Evolutionary conservation across 2,797 vertebrate species (phyloP).

Genomic region (Spinus pinus): DNA sequence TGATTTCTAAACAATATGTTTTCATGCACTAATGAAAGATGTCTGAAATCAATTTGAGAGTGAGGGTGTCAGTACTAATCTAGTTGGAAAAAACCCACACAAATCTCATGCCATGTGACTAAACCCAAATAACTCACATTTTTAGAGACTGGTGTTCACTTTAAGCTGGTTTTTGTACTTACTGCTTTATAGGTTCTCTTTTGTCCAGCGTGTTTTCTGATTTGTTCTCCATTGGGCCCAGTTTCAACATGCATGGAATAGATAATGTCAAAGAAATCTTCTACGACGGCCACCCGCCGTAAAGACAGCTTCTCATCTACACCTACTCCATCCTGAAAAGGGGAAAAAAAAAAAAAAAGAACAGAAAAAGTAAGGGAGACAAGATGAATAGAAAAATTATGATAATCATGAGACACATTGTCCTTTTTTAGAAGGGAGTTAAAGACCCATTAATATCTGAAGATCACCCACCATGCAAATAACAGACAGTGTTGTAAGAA

Average conservation of each 20-base stretch:
- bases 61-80: not conserved
- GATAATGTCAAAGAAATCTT: slow-evolving; percentile 88
- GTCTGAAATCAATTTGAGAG: not conserved
- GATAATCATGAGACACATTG: not conserved
- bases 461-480: not conserved
- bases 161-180: slow-evolving; percentile 62
- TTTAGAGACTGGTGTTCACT: not conserved
- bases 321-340: slow-evolving; percentile 79
- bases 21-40: not conserved
- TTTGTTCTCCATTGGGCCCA: slow-evolving; percentile 85
- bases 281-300: slow-evolving; percentile 82
- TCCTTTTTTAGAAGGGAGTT: not conserved
- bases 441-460: not conserved
- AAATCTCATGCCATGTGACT: not conserved
- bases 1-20: not conserved
- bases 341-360: not conserved
- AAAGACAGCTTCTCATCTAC: slow-evolving; percentile 84
- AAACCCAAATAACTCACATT: not conserved
- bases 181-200: slow-evolving; percentile 87
- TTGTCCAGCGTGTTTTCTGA: slow-evolving; percentile 84
- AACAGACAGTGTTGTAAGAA: not conserved
- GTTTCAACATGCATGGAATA: slow-evolving; percentile 88
- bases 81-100: accelerated
- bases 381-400: slow-evolving; percentile 7
- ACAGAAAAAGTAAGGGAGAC: slow-evolving; percentile 11